Conservation (phyloP, 2,797 vertebrate genomes). For the Selene dorsalis region DNA sequence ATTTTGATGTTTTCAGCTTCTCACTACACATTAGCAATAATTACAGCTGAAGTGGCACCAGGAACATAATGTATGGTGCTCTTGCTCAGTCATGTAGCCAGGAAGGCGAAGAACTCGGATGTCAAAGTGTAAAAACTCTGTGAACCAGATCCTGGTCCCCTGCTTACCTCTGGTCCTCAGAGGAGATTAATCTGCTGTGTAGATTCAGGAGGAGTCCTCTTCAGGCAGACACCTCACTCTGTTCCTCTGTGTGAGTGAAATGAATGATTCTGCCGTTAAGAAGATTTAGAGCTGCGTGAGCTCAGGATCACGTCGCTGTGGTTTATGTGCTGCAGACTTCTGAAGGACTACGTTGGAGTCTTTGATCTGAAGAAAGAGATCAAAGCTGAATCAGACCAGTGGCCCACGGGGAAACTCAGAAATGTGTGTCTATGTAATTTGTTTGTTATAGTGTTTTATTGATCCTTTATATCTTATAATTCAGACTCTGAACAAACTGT, state of each 20-base stretch:
- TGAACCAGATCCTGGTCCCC: not conserved
- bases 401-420: conserved; percentile 30
- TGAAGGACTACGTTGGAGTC: conserved; percentile 18
- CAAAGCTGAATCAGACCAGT: conserved; percentile 44
- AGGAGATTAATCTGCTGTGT: conserved; percentile 1
- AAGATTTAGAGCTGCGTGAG: conserved; percentile 33
- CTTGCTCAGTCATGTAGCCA: not conserved
- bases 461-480: conserved; percentile 9
- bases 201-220: conserved; percentile 7
- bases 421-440: conserved; percentile 23
- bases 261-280: conserved; percentile 15
- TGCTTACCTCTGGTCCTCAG: not conserved
- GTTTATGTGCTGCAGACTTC: conserved; percentile 52
- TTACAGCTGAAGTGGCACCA: not conserved
- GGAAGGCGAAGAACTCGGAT: not conserved
- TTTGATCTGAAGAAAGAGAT: conserved; percentile 69
- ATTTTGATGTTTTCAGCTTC: conserved; percentile 12
- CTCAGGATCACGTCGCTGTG: conserved; percentile 41
- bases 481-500: not conserved
- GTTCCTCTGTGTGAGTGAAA: conserved; percentile 3
- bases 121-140: conserved; percentile 13
- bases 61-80: not conserved
- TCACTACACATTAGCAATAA: conserved; percentile 1
- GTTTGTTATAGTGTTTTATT: conserved; percentile 28
- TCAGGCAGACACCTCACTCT: not conserved